Percentiles rank a stretch among this genome's conserved stretches.
These are phyloP conservation scores for Aethina tumida DNA, from an alignment of 1,140 invertebrate species.

Conservation along the genomic window DNA sequence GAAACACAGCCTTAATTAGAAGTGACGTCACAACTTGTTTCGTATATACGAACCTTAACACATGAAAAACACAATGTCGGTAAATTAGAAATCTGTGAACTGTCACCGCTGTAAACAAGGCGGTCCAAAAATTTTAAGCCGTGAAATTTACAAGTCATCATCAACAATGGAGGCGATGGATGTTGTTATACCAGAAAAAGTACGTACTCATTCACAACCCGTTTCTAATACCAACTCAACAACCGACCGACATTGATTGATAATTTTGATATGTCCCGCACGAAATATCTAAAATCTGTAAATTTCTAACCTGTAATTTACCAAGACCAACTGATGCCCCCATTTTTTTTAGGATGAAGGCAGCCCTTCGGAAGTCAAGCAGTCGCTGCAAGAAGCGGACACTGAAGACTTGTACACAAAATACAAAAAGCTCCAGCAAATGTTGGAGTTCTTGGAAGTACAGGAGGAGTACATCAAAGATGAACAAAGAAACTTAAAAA, in stretches of 20 bases:
- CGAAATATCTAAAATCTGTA: conserved; percentile 3
- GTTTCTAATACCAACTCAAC: background rate
- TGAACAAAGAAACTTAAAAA: conserved; percentile 87
- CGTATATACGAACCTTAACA: too few relatives aligned
- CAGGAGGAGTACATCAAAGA: conserved; percentile 93
- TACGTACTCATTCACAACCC: conserved; percentile 26
- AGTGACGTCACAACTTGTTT: too few relatives aligned
- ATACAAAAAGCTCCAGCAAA: conserved; percentile 88
- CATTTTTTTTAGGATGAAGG: conserved; percentile 48
- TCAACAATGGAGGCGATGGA: conserved; percentile 59
- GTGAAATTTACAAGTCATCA: conserved; percentile 21
- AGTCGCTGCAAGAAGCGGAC: conserved; percentile 65
- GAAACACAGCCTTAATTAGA: too few relatives aligned
- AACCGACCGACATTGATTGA: conserved; percentile 1
- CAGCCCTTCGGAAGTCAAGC: conserved; percentile 44
- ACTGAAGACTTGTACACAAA: conserved; percentile 89
- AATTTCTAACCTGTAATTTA: conserved; percentile 1
- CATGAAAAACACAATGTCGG: too few relatives aligned
- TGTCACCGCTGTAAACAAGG: too few relatives aligned
- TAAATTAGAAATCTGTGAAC: too few relatives aligned
- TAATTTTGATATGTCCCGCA: conserved; percentile 5
- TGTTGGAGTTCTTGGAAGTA: conserved; percentile 84
- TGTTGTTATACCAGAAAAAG: conserved; percentile 58
- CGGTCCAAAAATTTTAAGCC: too few relatives aligned
- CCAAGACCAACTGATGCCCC: conserved; percentile 13